Evolutionary conservation across 2,113 vertebrate species (phyloP), one percentile per base, ranked within the genome.

Genomic region (Xiphophorus maculatus): DNA sequence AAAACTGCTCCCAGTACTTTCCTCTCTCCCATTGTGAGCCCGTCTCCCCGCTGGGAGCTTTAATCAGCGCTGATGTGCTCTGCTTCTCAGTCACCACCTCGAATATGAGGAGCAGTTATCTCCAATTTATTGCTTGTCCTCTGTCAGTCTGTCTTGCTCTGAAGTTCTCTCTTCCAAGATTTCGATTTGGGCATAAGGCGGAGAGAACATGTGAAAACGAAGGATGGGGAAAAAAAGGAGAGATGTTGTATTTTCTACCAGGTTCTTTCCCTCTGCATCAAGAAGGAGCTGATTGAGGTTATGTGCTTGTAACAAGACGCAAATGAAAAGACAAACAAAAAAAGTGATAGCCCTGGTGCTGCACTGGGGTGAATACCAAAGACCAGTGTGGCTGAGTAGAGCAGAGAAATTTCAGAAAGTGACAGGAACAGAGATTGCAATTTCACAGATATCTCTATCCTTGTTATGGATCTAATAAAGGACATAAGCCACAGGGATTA

Each of bases 61-160:
- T 92, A 93, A 94, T 91, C 90, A 92, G 84, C 83, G 68, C 78
- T 87, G 90, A 90, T 91, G 89, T 82, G 85, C 72, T 81, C 73
- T 84, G 84, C 80, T 81, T 83, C 77, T 89, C 84, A 87, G 89
- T 88, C 87, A 71, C 88, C 89, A 89, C 89, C 91, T 90, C 79
- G 28, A 89, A 91, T 87, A 87, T 74, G 84, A 88, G 71, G 77
- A 89, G 89, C 87, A 80, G 87, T 93, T 92, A 93, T 94, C 86
- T 90, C 80, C 89, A 89, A 91, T 93, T 91, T 88, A 90, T 89
- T 87, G 87, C 85, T 81, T 81, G 87, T 90, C 84, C 77, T 92
- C 89, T 87, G 88, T 91, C 88, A 80, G 74, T 83, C 80, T 70
- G 80, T 76, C 81, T 89, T 76, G 83, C 76, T 88, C 85, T 79